A percentile compares a stretch with the other conserved stretches of the same genome.
Evolutionary conservation across 2,888 invertebrate species (phyloP).

Genomic region (Parnassius smintheus): DNA sequence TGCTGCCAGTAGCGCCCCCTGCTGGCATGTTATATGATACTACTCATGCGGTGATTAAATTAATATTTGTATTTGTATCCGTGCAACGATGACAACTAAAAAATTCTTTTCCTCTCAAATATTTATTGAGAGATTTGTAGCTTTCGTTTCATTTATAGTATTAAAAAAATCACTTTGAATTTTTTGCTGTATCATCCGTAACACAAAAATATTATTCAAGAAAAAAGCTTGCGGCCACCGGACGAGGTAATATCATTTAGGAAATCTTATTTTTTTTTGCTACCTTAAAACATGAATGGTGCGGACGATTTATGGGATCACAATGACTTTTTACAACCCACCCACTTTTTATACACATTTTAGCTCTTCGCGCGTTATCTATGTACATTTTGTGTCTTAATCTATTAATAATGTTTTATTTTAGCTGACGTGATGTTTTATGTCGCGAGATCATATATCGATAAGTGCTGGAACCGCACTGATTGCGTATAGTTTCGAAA

Average conservation of each 20-base stretch:
- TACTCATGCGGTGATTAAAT: conserved; percentile 63
- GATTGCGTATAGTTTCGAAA: conserved; percentile 21
- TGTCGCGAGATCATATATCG: conserved; percentile 57
- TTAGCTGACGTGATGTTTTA: conserved; percentile 63
- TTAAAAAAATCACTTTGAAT: conserved; percentile 13
- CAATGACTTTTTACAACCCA: conserved; percentile 72
- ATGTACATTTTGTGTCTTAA: conserved; percentile 75
- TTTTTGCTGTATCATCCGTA: conserved; percentile 38
- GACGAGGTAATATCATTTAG: conserved; percentile 71
- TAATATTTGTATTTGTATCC: conserved; percentile 45
- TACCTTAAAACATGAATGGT: conserved; percentile 74
- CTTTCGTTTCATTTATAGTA: neutral
- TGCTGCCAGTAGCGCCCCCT: conserved; percentile 72
- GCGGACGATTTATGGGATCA: conserved; percentile 77
- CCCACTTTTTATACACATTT: conserved; percentile 50
- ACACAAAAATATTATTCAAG: conserved; percentile 27
- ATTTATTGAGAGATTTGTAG: conserved; percentile 30
- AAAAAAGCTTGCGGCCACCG: conserved; percentile 64
- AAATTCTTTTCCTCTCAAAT: conserved; percentile 37
- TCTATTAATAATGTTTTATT: conserved; percentile 78
- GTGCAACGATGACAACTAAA: conserved; percentile 41
- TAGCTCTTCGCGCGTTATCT: conserved; percentile 57
- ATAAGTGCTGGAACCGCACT: conserved; percentile 43
- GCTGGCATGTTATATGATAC: conserved; percentile 66
- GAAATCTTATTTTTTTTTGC: conserved; percentile 72